Evolutionary conservation across 1,140 invertebrate genomes (phyloP).

Genomic region (Hormaphis cornu): DNA sequence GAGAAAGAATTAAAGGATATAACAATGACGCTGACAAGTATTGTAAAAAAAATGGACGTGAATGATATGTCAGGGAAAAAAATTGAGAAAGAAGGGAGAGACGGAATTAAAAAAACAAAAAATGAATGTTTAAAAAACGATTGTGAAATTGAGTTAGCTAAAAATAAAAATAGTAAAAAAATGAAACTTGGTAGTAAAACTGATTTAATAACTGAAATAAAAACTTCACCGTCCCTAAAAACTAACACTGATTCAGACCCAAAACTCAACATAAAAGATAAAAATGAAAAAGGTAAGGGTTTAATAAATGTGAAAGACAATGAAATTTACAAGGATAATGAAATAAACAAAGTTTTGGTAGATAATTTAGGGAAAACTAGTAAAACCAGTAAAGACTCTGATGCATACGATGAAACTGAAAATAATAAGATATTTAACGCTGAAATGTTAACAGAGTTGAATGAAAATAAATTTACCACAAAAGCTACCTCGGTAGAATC

Average conservation of each 20-base stretch:
- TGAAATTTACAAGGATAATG: background rate
- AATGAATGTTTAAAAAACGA: background rate
- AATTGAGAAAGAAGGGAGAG: background rate
- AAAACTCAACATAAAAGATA: background rate
- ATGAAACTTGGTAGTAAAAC: background rate
- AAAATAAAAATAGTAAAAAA: background rate
- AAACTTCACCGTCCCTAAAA: background rate
- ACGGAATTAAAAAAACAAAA: background rate
- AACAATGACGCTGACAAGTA: background rate
- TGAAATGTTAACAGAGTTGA: background rate
- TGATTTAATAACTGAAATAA: background rate
- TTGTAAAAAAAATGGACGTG: conserved; percentile 19
- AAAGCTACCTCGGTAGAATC: background rate
- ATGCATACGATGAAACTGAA: background rate
- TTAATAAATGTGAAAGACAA: background rate
- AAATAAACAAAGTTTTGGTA: background rate
- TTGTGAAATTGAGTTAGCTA: background rate
- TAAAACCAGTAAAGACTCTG: background rate
- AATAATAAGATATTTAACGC: no score
- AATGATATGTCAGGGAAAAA: conserved; percentile 21
- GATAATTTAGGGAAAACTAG: background rate
- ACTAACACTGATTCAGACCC: background rate
- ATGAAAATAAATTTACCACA: background rate
- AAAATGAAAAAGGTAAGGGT: background rate
- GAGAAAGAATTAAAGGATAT: conserved; percentile 28